These are phyloP conservation scores for Asobara japonica DNA, from an alignment of 1,140 invertebrate species.

Conservation along the genomic window DNA sequence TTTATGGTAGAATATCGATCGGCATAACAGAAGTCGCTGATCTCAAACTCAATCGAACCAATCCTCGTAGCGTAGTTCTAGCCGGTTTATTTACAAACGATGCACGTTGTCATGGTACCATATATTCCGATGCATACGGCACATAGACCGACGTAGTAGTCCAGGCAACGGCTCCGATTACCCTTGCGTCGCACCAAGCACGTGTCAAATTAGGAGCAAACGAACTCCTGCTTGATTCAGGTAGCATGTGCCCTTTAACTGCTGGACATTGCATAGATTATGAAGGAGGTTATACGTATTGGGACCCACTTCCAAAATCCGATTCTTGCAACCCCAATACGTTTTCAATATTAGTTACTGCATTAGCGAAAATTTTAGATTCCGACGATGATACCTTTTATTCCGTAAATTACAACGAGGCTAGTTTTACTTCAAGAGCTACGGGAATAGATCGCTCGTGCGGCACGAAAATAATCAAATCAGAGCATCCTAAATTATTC, in stretches of 20 bases:
- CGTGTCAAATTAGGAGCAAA: conserved; percentile 19
- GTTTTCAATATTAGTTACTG: conserved; percentile 32
- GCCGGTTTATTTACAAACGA: neutral
- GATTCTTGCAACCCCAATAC: conserved; percentile 20
- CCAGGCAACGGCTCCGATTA: conserved; percentile 12
- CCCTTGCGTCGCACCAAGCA: neutral
- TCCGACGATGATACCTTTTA: conserved; percentile 25
- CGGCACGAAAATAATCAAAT: conserved; percentile 19
- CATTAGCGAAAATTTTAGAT: conserved; percentile 26
- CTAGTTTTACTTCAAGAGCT: conserved; percentile 24
- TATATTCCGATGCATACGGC: conserved; percentile 34
- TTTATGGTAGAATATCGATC: neutral
- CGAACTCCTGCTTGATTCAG: conserved; percentile 27
- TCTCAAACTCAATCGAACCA: neutral
- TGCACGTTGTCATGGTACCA: conserved; percentile 6
- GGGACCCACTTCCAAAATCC: conserved; percentile 18
- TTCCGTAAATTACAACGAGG: conserved; percentile 17
- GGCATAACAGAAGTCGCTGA: neutral
- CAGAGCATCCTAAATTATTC: conserved; percentile 41
- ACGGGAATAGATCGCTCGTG: conserved; percentile 9
- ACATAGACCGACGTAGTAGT: conserved; percentile 29
- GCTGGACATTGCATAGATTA: conserved; percentile 29
- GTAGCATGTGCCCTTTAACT: conserved; percentile 19
- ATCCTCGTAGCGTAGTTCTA: neutral
- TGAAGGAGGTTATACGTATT: conserved; percentile 31